Evolutionary conservation across 1,140 invertebrate genomes (phyloP).

Genomic region (Drosophila littoralis): DNA sequence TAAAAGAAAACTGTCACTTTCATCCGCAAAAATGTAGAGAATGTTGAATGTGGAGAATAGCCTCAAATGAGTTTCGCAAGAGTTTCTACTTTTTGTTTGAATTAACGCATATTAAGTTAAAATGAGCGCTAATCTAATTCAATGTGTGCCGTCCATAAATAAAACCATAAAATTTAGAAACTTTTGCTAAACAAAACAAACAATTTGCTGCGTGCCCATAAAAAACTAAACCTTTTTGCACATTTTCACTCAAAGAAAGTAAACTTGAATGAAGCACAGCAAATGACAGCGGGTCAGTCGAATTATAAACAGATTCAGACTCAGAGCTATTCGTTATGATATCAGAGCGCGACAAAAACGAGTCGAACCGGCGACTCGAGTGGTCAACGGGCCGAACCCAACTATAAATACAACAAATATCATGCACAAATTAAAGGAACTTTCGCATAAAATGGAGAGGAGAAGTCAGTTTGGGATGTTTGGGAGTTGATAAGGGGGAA

Average conservation of each 20-base stretch:
- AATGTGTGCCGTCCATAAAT: slow-evolving; percentile 32
- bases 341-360: slow-evolving; percentile 7
- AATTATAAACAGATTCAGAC: slow-evolving; percentile 26
- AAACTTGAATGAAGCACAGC: slow-evolving; percentile 24
- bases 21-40: neutral
- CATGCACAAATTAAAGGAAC: too few species aligned
- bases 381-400: slow-evolving; percentile 7
- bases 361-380: slow-evolving; percentile 4
- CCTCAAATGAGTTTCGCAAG: slow-evolving; percentile 2
- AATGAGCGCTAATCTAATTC: slow-evolving; percentile 33
- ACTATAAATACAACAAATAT: too few species aligned
- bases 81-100: slow-evolving; percentile 3
- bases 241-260: slow-evolving; percentile 51
- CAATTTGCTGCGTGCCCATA: slow-evolving; percentile 31
- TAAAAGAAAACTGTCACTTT: neutral
- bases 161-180: slow-evolving; percentile 49
- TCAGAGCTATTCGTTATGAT: slow-evolving; percentile 10
- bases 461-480: too few species aligned
- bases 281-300: slow-evolving; percentile 28
- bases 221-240: slow-evolving; percentile 36
- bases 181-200: slow-evolving; percentile 47
- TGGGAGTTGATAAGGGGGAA: too few species aligned
- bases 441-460: too few species aligned
- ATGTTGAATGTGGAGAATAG: neutral
- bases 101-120: slow-evolving; percentile 1